Conservation (phyloP, 2,797 vertebrate species). For the Microcaecilia unicolor region DNA sequence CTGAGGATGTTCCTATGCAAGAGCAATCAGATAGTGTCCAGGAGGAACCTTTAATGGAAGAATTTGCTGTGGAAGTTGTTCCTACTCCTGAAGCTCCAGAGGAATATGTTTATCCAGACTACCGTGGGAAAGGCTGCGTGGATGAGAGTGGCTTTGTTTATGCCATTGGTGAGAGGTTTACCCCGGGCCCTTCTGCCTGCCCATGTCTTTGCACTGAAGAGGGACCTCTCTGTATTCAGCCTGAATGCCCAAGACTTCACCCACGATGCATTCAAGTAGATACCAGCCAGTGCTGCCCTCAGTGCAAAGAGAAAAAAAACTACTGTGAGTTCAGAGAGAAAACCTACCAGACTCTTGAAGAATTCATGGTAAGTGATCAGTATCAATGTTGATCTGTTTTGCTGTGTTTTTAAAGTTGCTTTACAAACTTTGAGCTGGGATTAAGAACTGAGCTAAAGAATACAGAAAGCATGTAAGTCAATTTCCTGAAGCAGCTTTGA, state of each 20-base stretch:
- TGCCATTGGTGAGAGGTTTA: constrained; percentile 90
- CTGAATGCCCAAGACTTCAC: constrained; percentile 89
- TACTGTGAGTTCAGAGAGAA: constrained; percentile 93
- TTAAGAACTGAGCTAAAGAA: too few relatives aligned
- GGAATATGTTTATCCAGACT: constrained; percentile 93
- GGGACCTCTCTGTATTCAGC: constrained; percentile 86
- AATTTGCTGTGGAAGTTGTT: constrained; percentile 60
- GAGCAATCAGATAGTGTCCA: constrained; percentile 57
- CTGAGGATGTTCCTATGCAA: constrained; percentile 45
- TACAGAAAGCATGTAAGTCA: too few relatives aligned
- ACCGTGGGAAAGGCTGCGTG: constrained; percentile 94
- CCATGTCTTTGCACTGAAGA: constrained; percentile 97
- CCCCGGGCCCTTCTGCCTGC: constrained; percentile 88
- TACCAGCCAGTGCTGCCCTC: constrained; percentile 93
- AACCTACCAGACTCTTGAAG: constrained; percentile 83
- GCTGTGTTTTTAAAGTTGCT: too few relatives aligned
- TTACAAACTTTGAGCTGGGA: too few relatives aligned
- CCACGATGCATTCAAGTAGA: constrained; percentile 92
- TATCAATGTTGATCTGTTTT: too few relatives aligned
- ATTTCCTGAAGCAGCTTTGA: too few relatives aligned
- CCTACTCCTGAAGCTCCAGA: constrained; percentile 74
- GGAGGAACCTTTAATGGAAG: constrained; percentile 58
- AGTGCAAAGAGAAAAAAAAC: constrained; percentile 91
- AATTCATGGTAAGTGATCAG: constrained; percentile 96
- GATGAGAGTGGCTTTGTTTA: constrained; percentile 96